Base-by-base conservation (phyloP, 2,888 invertebrate species). In the Caenorhabditis auriculariae region DNA sequence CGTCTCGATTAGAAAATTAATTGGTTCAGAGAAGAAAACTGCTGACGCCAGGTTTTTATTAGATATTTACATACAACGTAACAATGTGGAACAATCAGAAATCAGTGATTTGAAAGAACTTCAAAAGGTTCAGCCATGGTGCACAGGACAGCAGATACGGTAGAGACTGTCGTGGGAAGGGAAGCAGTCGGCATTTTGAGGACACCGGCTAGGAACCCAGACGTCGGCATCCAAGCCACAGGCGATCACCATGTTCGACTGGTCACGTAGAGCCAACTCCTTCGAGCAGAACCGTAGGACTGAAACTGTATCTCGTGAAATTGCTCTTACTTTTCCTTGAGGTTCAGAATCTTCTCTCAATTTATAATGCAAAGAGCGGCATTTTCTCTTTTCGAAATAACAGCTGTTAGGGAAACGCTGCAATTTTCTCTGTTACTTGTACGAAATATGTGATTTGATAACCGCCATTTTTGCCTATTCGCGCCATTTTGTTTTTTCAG, bases 221-320 rank as follows among this genome's bases (percentile, higher is more conserved):
- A 64, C 54, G 23, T 69, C 69, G 42, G 57, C 53, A 27, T 69
- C 69, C 17, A 56, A 69, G 24, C 78, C 80, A 54, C 81, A 81
- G 7, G 81, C 81, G 27, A 81, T 72, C 9, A 79, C 72, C 72
- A 81, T 66, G 47, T 79, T 74, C 35, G 75, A 62, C 38, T 60
- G 57, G 52, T 81, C 81, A 9, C 78, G 69, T 26, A 80, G 68
- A 5, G 81, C 81, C 9, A 67, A 68, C 15, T 80, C 79, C 55
- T 81, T 81, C 38, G 80, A 74, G 66, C 81, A 81, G 64, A 81
- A 81, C 3, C 80, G 76, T 4, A 80, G 63, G 26, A 74, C 80
- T 80, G 64, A 51, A 79, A 72, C 9, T 19, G 15, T 9, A n/a
- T n/a, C 42, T 47, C n/a, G n/a, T n/a, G n/a, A n/a, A n/a, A n/a